Evolutionary conservation across 2,113 vertebrate species (phyloP), one percentile per base, ranked within the genome.

Genomic region (Brachypodius melanocephalos): DNA sequence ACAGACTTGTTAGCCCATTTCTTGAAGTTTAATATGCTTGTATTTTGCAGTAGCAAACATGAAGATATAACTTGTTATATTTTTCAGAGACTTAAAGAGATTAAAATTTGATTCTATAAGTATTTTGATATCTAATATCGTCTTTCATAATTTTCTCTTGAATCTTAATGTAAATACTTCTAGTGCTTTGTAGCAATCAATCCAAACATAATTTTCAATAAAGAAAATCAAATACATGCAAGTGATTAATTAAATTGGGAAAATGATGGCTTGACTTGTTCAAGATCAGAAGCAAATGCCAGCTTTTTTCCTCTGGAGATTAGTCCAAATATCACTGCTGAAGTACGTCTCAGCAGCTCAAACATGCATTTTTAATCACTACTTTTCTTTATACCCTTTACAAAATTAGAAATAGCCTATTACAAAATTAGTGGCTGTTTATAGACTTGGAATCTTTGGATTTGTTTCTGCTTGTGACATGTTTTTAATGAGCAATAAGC

Each of bases 401-500:
- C n/a, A 93, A 87, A 93, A 85, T 59, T 82, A 69, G 61, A 93
- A 49, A 80, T 38, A 91, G 14, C 10, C 29, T 38, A 34, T 9
- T 88, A 59, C 45, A 88, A 96, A 93, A 76, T 57, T 84, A 55
- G 24, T 65, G 20, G 34, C 59, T 83, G 17, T 29, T 92, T 88
- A 73, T 16, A 90, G 38, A 40, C 34, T 62, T 73, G 14, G 17
- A 79, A 75, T 76, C 6, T 82, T 72, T 38, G 7, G 17, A 84
- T 79, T 78, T 32, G 5, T 80, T 85, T 76, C 46, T 69, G 11
- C 54, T 86, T 46, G 42, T 58, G 59, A 34, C 9, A 7, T 38
- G 25, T n/a, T 72, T 95, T 94, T 92, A 81, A 87, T 81, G 28
- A 67, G 46, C 59, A 90, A 43, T 84, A 93, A 80, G n/a, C 25